Base-by-base conservation (phyloP, 2,888 invertebrate species). In the Rhaphigaster nebulosa region DNA sequence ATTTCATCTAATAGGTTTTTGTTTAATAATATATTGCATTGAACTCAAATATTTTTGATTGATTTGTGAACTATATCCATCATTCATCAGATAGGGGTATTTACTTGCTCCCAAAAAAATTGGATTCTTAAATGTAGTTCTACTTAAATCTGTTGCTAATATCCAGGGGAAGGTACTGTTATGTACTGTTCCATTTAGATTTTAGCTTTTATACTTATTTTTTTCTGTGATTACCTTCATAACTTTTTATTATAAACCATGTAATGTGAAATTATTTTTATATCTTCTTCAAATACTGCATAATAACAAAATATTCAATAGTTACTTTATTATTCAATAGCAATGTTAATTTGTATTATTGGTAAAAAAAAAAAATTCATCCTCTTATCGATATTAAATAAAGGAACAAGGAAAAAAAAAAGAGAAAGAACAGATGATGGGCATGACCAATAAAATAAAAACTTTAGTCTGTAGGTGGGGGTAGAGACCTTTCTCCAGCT, bases 401-500 rank as follows among this genome's bases (percentile, higher is more conserved):
- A 38, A 76, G 0, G 6, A 38, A 76, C 20, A 76, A 15, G 29
- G 29, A 18, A 65, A 76, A 23, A 20, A 76, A n/a, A 76, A 29
- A 70, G 70, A 76, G 70, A 76, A 76, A 38, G 34, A 38, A 8
- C 70, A 76, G 70, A 76, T 84, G 84, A 84, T 84, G 26, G 84
- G 45, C 84, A 45, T 38, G 84, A 84, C 41, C 38, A 45, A 45
- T 41, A 50, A 50, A 84, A 41, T 20, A 84, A 84, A 45, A 84
- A 76, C 70, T 76, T 38, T 8, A 65, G 34, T 10, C 70, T 10
- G 13, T 45, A n/a, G 84, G 84, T 84, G 84, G 88, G 88, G 88
- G 60, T 41, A 60, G 84, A n/a, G 26, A 60, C 54, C 88, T 88
- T 88, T 88, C 88, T 41, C 88, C n/a, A n/a, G 41, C 88, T 60